Base-by-base conservation (phyloP, 1,140 invertebrate species). In the Euura saliciscinereae region DNA sequence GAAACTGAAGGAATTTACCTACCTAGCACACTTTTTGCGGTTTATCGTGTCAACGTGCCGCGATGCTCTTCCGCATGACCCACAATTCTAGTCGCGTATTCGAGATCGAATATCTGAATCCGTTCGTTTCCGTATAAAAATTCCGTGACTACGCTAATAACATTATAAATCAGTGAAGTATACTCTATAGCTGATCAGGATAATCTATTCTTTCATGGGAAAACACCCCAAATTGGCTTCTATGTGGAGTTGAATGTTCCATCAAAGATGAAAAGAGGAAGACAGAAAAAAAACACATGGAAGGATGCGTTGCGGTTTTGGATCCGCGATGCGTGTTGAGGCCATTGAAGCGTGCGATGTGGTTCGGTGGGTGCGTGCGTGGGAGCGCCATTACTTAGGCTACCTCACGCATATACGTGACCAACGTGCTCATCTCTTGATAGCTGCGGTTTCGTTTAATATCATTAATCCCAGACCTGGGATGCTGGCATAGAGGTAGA, bases 401-500 rank as follows among this genome's bases (percentile, higher is more conserved):
- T 59, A n/a, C 51, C 51, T 59, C 51, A 59, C 51, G 51, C 51
- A 59, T 59, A 59, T 59, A 59, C 51, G 10, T 59, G 51, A 59
- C 51, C 51, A 59, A 59, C 8, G 10, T 59, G 28, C 28, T 28
- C 28, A 0, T 28, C 28, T 28, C 28, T 28, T 28, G 28, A 28
- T 28, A 28, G 51, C 6, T 59, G 51, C 51, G 51, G 51, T 59
- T 59, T 59, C 13, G 1, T n/a, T 59, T n/a, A n/a, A 59, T n/a
- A n/a, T n/a, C 13, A n/a, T 59, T 59, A 6, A 59, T 59, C 51
- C 28, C 51, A n/a, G 10, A 59, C 51, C 3, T n/a, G 51, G 13
- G 51, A 59, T 59, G 51, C 3, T 59, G 28, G 28, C 28, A 28
- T 28, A 28, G 28, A 28, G 28, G 28, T 28, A 28, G 28, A 28